Percentiles rank a stretch among this genome's conserved stretches.
phyloP scores from a whole-genome alignment of 2,113 vertebrate species.

The Murina feae region DNA sequence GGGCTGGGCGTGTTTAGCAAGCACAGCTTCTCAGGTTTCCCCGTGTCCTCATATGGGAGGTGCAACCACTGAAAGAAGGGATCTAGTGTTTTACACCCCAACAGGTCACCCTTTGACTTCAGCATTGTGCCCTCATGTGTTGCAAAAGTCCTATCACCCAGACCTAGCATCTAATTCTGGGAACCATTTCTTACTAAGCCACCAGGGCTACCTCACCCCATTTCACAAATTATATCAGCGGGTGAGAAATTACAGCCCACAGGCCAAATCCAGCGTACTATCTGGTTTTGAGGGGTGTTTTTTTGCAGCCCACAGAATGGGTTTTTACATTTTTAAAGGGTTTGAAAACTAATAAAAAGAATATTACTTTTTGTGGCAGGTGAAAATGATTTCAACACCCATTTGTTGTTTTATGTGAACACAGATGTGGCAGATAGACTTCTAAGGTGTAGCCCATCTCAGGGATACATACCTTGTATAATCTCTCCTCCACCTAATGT shows the following conservation, averaged over 20 bases:
- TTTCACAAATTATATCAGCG: background rate
- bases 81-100: background rate
- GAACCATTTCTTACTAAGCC: background rate
- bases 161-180: background rate
- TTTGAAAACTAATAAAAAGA: background rate
- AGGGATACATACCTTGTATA: background rate
- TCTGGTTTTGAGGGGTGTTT: background rate
- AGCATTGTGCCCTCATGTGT: background rate
- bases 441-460: background rate
- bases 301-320: background rate
- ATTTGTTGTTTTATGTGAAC: background rate
- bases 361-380: background rate
- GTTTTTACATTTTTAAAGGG: background rate
- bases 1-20: accelerated
- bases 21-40: background rate
- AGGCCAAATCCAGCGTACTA: background rate
- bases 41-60: background rate
- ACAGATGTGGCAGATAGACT: background rate
- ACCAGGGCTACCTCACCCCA: too few relatives aligned
- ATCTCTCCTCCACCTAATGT: background rate
- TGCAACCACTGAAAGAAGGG: background rate
- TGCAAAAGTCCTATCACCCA: background rate
- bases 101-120: background rate
- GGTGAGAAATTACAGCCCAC: background rate
- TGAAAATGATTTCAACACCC: background rate